Percentiles rank a stretch among this genome's conserved stretches.
Conservation (phyloP, 2,888 invertebrate species). For the Aphodius granarius region DNA sequence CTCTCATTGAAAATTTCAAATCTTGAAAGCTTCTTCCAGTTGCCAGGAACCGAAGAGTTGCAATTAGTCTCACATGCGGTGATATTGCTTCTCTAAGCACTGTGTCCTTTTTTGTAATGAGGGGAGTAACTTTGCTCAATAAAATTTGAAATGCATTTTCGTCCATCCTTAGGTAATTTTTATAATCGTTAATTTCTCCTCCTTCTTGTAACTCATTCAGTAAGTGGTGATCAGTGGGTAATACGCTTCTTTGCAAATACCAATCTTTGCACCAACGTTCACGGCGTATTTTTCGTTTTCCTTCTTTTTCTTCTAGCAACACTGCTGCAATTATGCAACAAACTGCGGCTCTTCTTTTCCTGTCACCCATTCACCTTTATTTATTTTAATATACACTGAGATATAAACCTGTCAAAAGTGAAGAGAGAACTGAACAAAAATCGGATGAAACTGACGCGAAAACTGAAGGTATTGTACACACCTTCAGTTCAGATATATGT, state of each 20-base stretch:
- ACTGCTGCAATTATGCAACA: slow-evolving; percentile 8
- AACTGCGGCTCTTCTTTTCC: slow-evolving; percentile 9
- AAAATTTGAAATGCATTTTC: slow-evolving; percentile 18
- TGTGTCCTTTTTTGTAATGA: slow-evolving; percentile 13
- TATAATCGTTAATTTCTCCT: slow-evolving; percentile 7
- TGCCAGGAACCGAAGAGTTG: slow-evolving; percentile 16
- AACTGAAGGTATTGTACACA: slow-evolving; percentile 4
- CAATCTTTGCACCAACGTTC: slow-evolving; percentile 8
- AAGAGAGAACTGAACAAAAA: slow-evolving; percentile 13
- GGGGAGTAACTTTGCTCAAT: slow-evolving; percentile 8
- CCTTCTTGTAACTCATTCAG: slow-evolving; percentile 17
- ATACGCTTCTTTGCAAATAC: slow-evolving; percentile 17
- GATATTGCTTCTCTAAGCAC: slow-evolving; percentile 8
- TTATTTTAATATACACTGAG: slow-evolving; percentile 4
- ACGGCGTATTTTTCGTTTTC: slow-evolving; percentile 3
- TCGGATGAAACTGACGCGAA: slow-evolving; percentile 9
- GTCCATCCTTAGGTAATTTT: slow-evolving; percentile 17
- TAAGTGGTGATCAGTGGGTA: slow-evolving; percentile 17
- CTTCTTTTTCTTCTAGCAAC: neutral
- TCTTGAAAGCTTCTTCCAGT: slow-evolving; percentile 14
- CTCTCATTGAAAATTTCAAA: slow-evolving; percentile 3
- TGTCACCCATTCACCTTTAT: slow-evolving; percentile 19
- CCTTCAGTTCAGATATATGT: slow-evolving; percentile 14
- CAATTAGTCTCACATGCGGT: slow-evolving; percentile 8
- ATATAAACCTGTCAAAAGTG: slow-evolving; percentile 16